These are phyloP conservation scores for Charaxes varanes DNA, from an alignment of 1,140 invertebrate species.

Conservation along the genomic window DNA sequence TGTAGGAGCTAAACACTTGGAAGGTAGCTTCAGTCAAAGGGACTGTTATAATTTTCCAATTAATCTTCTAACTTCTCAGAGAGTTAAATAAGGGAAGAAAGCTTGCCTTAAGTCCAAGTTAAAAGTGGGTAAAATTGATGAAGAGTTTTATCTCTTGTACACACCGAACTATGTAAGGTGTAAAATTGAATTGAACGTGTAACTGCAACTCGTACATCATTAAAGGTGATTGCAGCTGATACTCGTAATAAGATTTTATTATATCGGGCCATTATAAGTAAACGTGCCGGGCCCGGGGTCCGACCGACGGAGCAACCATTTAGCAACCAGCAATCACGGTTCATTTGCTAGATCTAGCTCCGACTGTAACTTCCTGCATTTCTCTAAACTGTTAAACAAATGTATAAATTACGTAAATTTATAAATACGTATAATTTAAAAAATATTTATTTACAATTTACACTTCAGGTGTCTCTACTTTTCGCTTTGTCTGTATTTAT, in stretches of 20 bases:
- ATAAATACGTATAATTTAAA: too few relatives aligned
- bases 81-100: not conserved
- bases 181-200: slow-evolving; percentile 45
- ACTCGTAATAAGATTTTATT: slow-evolving; percentile 56
- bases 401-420: too few relatives aligned
- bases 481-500: too few relatives aligned
- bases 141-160: too few relatives aligned
- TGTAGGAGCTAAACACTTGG: too few relatives aligned
- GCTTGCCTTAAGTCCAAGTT: too few relatives aligned
- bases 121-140: too few relatives aligned
- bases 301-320: slow-evolving; percentile 34
- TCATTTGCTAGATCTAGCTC: slow-evolving; percentile 3
- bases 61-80: not conserved
- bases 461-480: too few relatives aligned
- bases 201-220: slow-evolving; percentile 46
- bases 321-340: slow-evolving; percentile 39
- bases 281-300: slow-evolving; percentile 52
- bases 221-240: slow-evolving; percentile 40
- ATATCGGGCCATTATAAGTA: slow-evolving; percentile 50
- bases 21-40: too few relatives aligned
- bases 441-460: too few relatives aligned
- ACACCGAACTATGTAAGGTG: slow-evolving; percentile 22
- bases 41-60: too few relatives aligned
- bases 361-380: slow-evolving; percentile 7
- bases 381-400: too few relatives aligned